These are phyloP conservation scores for Lasius fuliginosus DNA, from an alignment of 2,888 invertebrate genomes.

Conservation along the genomic window DNA sequence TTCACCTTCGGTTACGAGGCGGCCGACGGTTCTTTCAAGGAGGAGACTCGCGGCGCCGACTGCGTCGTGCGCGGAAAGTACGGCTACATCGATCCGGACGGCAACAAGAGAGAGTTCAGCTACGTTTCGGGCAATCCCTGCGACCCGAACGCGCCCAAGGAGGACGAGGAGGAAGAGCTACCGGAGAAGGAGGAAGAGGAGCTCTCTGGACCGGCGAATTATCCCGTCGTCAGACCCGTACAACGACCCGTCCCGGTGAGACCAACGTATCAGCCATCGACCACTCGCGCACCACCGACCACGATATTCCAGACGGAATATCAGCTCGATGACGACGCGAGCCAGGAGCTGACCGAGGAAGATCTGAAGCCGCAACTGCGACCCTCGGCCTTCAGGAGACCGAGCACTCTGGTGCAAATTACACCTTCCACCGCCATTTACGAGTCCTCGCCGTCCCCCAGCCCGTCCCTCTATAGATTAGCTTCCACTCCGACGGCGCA, in stretches of 20 bases:
- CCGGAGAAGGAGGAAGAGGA: constrained; percentile 88
- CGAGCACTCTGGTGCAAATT: constrained; percentile 80
- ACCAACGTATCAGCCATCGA: constrained; percentile 84
- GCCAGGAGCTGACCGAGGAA: constrained; percentile 88
- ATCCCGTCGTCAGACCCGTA: constrained; percentile 88
- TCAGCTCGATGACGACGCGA: constrained; percentile 86
- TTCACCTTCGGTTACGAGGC: constrained; percentile 95
- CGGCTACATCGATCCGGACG: constrained; percentile 95
- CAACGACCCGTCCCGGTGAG: constrained; percentile 86
- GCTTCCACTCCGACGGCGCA: constrained; percentile 87
- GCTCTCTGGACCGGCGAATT: constrained; percentile 88
- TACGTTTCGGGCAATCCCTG: constrained; percentile 95
- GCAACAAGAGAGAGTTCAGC: constrained; percentile 94
- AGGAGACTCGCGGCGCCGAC: constrained; percentile 94
- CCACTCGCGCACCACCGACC: constrained; percentile 88
- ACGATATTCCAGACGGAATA: constrained; percentile 92
- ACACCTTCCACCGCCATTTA: constrained; percentile 80
- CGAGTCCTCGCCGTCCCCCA: constrained; percentile 84
- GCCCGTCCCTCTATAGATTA: constrained; percentile 88
- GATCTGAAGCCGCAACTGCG: constrained; percentile 88
- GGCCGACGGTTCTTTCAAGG: constrained; percentile 95
- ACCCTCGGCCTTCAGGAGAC: constrained; percentile 84
- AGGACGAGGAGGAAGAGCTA: constrained; percentile 88
- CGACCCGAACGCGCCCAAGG: constrained; percentile 93
- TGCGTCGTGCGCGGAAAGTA: constrained; percentile 95